Percentiles rank a stretch among this genome's conserved stretches.
Conservation (phyloP, 2,113 vertebrate species). For the Chroicocephalus ridibundus region DNA sequence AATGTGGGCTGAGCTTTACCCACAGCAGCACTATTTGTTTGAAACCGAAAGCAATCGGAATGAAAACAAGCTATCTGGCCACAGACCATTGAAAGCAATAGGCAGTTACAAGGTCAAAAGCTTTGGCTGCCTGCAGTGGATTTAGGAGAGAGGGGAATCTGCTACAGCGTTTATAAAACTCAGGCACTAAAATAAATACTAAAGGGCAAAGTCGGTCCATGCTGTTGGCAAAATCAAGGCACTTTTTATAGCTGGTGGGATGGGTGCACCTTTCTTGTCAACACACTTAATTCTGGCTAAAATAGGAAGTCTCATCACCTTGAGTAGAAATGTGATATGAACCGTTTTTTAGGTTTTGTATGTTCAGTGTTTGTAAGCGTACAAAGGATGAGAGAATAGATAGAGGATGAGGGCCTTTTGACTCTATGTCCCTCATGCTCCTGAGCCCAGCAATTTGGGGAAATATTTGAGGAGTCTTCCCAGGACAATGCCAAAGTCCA, state of each 20-base stretch:
- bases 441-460: neutral
- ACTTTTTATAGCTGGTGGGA: neutral
- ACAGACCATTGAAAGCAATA: neutral
- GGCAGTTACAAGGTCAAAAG: neutral
- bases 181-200: neutral
- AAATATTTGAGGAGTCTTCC: neutral
- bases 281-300: neutral
- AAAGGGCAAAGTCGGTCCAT: neutral
- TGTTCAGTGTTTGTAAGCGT: neutral
- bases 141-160: neutral
- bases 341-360: neutral
- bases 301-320: neutral
- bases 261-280: neutral
- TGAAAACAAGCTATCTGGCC: neutral
- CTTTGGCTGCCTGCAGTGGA: neutral
- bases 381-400: neutral
- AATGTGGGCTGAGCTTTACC: neutral
- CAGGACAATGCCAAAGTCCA: neutral
- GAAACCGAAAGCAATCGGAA: neutral
- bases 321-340: neutral
- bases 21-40: neutral
- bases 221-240: neutral
- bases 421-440: accelerated
- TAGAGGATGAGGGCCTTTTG: neutral
- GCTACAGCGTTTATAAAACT: neutral